A percentile compares a stretch with the other conserved stretches of the same genome.
Conservation (phyloP, 2,888 invertebrate genomes). For the Empis stercorea region DNA sequence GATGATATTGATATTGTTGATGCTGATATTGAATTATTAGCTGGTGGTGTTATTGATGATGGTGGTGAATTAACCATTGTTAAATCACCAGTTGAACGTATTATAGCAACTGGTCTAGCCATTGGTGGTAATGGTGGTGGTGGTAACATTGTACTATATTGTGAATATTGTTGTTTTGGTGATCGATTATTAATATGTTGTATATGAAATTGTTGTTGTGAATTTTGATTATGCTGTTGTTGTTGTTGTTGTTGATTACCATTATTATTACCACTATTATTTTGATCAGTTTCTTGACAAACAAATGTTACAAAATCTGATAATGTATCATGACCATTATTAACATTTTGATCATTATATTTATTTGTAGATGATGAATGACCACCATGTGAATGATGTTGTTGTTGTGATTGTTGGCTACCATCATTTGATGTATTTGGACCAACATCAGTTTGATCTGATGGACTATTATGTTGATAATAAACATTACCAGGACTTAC, state of each 20-base stretch:
- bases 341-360: conserved; percentile 26
- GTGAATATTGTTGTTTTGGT: conserved; percentile 56
- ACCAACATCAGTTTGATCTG: conserved; percentile 16
- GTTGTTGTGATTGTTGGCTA: conserved; percentile 16
- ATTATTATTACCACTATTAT: conserved; percentile 24
- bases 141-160: conserved; percentile 78
- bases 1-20: conserved; percentile 50
- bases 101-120: conserved; percentile 92
- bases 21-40: too few species aligned
- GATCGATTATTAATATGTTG: conserved; percentile 41
- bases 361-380: background rate
- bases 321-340: conserved; percentile 78
- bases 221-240: conserved; percentile 15
- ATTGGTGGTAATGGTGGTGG: conserved; percentile 91
- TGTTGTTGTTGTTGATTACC: conserved; percentile 12
- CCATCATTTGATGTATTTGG: conserved; percentile 15
- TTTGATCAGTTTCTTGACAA: conserved; percentile 79
- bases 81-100: conserved; percentile 69
- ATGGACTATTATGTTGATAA: conserved; percentile 35
- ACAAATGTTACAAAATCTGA: conserved; percentile 95
- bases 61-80: conserved; percentile 50
- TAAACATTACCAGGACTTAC: conserved; percentile 42
- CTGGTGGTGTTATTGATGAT: conserved; percentile 45
- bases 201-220: conserved; percentile 22
- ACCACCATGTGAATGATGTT: conserved; percentile 16